Percentiles rank a stretch among this genome's conserved stretches.
Evolutionary conservation across 2,888 invertebrate species (phyloP).

Genomic region (Hemithea aestivaria): DNA sequence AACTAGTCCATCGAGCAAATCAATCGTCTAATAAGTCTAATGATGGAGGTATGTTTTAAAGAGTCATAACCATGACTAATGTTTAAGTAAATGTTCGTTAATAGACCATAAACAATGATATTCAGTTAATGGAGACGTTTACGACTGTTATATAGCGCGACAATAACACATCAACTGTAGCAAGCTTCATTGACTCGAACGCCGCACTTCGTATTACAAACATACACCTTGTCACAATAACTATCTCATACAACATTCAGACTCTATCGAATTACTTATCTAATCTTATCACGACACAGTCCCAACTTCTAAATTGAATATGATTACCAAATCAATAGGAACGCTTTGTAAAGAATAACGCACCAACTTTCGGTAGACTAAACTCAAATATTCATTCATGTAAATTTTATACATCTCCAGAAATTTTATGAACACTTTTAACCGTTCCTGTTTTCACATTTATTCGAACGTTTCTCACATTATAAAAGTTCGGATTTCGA

Average conservation of each 20-base stretch:
- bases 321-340: conserved; percentile 19
- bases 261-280: conserved; percentile 1
- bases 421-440: conserved; percentile 33
- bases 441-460: conserved; percentile 28
- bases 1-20: conserved; percentile 8
- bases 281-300: conserved; percentile 42
- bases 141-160: conserved; percentile 63
- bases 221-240: conserved; percentile 14
- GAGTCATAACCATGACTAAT: conserved; percentile 43
- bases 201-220: conserved; percentile 30
- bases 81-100: conserved; percentile 47
- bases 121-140: conserved; percentile 67
- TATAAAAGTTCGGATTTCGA: conserved; percentile 23
- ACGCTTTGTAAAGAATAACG: conserved; percentile 31
- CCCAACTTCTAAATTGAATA: conserved; percentile 29
- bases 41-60: conserved; percentile 25
- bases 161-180: conserved; percentile 68
- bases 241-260: conserved; percentile 3
- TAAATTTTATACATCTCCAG: conserved; percentile 40
- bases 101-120: conserved; percentile 64
- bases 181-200: conserved; percentile 72
- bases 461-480: conserved; percentile 18
- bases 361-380: conserved; percentile 27
- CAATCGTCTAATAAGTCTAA: conserved; percentile 11
- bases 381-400: conserved; percentile 48